Evolutionary conservation across 2,113 vertebrate genomes (phyloP).

Genomic region (Elephantulus edwardii): DNA sequence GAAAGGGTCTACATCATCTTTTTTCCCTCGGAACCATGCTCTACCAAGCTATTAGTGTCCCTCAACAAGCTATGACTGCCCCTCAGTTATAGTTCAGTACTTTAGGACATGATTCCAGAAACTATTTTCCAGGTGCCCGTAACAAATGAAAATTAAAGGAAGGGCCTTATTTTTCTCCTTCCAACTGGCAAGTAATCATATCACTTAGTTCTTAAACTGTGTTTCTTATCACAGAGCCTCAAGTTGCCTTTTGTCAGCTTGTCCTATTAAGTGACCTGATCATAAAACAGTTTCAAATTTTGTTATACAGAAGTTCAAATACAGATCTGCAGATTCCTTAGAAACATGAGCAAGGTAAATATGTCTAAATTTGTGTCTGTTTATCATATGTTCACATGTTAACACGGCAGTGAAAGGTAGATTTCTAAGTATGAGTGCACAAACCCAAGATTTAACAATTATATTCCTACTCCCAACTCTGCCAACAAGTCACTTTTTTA

Average conservation of each 20-base stretch:
- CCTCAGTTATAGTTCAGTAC: background rate
- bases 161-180: slow-evolving; percentile 19
- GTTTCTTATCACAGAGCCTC: slow-evolving; percentile 27
- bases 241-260: slow-evolving; percentile 31
- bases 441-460: slow-evolving; percentile 38
- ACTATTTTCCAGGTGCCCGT: background rate
- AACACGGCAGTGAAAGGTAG: background rate
- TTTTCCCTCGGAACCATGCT: background rate
- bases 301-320: slow-evolving; percentile 33
- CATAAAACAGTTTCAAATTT: slow-evolving; percentile 9
- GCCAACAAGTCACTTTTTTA: slow-evolving; percentile 25
- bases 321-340: slow-evolving; percentile 14
- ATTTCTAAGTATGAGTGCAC: background rate
- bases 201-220: slow-evolving; percentile 6
- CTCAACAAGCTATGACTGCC: background rate
- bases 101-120: slow-evolving; percentile 28
- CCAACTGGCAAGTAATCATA: slow-evolving; percentile 10
- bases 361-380: slow-evolving; percentile 30
- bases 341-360: slow-evolving; percentile 37
- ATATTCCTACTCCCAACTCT: slow-evolving; percentile 33
- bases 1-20: background rate
- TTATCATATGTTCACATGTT: slow-evolving; percentile 39
- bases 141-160: slow-evolving; percentile 48
- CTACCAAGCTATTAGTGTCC: background rate
- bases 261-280: slow-evolving; percentile 1